Evolutionary conservation across 2,888 invertebrate genomes (phyloP).

Genomic region (Noctua comes): DNA sequence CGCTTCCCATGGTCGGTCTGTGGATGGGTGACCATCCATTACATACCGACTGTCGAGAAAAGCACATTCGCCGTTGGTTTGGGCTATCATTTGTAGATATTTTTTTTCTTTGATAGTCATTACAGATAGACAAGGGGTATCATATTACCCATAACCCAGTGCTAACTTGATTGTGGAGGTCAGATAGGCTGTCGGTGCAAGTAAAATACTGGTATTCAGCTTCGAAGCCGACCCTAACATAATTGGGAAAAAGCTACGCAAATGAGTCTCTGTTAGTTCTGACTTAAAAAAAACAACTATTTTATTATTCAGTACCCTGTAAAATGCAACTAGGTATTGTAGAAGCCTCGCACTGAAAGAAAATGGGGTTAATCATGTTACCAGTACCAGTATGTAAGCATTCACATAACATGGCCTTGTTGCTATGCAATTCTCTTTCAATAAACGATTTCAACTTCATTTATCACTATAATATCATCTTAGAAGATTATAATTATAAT

Average conservation of each 20-base stretch:
- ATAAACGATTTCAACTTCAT: neutral
- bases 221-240: neutral
- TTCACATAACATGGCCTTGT: neutral
- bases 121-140: too few species aligned
- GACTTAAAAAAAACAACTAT: neutral
- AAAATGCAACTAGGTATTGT: neutral
- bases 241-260: neutral
- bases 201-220: neutral
- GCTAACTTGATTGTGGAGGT: neutral
- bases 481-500: too few species aligned
- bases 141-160: neutral
- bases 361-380: slow-evolving; percentile 32
- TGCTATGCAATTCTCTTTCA: neutral
- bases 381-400: neutral
- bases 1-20: neutral
- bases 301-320: neutral
- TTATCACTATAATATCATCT: neutral
- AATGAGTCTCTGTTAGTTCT: neutral
- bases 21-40: neutral
- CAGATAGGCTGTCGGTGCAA: neutral
- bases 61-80: neutral
- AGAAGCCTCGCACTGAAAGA: slow-evolving; percentile 23
- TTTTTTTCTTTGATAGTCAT: neutral
- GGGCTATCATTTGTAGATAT: too few species aligned
- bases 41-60: neutral